These are phyloP conservation scores for Molossus molossus DNA, from an alignment of 2,797 vertebrate species.

Conservation along the genomic window DNA sequence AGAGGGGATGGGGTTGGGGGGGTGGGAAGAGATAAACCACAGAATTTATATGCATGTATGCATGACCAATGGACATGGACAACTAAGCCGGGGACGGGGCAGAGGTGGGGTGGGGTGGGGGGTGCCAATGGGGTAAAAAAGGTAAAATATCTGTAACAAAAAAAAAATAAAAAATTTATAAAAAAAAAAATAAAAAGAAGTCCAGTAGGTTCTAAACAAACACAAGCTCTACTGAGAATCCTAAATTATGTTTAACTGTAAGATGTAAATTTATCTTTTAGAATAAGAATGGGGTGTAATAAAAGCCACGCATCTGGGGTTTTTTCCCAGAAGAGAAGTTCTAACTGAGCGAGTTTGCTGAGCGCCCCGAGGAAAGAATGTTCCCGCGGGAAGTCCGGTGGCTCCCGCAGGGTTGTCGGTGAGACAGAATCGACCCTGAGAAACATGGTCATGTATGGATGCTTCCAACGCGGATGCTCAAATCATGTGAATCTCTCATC, in stretches of 20 bases:
- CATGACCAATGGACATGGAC: too few relatives aligned
- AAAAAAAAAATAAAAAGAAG: too few relatives aligned
- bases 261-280: slow-evolving; percentile 48
- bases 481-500: slow-evolving; percentile 33
- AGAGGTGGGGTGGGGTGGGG: too few relatives aligned
- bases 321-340: slow-evolving; percentile 42
- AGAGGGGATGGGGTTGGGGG: too few relatives aligned
- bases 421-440: slow-evolving; percentile 35
- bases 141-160: too few relatives aligned
- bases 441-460: background rate
- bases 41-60: too few relatives aligned
- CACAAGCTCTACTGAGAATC: background rate
- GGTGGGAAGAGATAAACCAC: too few relatives aligned
- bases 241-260: background rate
- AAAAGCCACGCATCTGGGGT: slow-evolving; percentile 35
- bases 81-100: too few relatives aligned
- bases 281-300: background rate
- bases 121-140: too few relatives aligned
- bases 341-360: background rate
- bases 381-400: background rate
- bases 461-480: slow-evolving; percentile 8
- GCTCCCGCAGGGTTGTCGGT: slow-evolving; percentile 18
- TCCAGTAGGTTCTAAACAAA: slow-evolving; percentile 16
- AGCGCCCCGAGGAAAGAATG: background rate
- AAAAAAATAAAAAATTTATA: too few relatives aligned